Evolutionary conservation across 2,113 vertebrate genomes (phyloP).

Genomic region (Strix aluco): DNA sequence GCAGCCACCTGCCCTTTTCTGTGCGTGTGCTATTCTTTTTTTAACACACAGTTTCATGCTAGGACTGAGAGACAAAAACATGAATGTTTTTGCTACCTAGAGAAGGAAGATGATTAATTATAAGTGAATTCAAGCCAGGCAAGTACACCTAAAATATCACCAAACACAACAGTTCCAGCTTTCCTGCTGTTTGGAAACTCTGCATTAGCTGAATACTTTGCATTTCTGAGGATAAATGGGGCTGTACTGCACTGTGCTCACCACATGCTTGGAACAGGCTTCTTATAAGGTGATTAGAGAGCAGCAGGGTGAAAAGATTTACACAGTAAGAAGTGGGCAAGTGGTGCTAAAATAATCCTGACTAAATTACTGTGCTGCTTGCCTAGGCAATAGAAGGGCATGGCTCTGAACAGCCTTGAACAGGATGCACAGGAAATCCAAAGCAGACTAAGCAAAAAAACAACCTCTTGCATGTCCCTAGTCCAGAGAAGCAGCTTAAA

Average conservation of each 20-base stretch:
- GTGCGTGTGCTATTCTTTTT: neutral
- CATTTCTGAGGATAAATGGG: constrained; percentile 42
- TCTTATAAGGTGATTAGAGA: constrained; percentile 26
- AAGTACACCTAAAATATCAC: constrained; percentile 5
- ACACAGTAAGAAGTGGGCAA: constrained; percentile 25
- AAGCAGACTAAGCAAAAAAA: neutral
- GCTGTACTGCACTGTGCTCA: neutral
- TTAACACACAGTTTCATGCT: neutral
- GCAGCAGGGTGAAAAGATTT: constrained; percentile 47
- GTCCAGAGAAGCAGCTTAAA: neutral
- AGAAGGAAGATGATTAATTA: neutral
- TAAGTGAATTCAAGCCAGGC: neutral
- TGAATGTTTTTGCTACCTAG: neutral
- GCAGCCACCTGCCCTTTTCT: neutral
- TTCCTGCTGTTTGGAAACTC: neutral
- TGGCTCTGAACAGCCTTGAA: neutral
- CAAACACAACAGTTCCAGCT: neutral
- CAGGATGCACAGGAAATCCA: neutral
- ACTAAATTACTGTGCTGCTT: constrained; percentile 12
- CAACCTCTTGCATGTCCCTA: neutral
- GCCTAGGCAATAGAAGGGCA: neutral
- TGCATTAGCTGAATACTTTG: neutral
- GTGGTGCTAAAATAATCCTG: constrained; percentile 29
- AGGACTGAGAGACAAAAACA: neutral
- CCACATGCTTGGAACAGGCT: constrained; percentile 18